These are phyloP conservation scores for Mastomys natalensis DNA, from an alignment of 2,113 vertebrate species.

Conservation along the genomic window DNA sequence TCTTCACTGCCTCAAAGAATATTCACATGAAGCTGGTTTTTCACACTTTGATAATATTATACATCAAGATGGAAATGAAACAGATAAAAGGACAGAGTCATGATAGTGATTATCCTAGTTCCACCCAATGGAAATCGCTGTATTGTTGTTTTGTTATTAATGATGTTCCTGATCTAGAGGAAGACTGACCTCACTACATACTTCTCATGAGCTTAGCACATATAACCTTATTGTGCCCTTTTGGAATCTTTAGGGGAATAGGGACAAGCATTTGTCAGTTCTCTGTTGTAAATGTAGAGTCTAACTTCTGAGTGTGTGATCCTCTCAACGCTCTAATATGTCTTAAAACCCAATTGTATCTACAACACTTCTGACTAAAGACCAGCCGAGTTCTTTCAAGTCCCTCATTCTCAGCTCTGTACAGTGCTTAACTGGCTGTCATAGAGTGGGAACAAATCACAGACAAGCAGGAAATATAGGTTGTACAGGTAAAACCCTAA, in stretches of 20 bases:
- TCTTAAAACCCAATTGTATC: background rate
- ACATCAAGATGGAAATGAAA: background rate
- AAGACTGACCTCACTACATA: background rate
- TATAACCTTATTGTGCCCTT: background rate
- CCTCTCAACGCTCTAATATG: background rate
- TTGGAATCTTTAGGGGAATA: background rate
- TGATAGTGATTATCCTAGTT: background rate
- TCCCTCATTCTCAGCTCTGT: background rate
- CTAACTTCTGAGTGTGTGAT: background rate
- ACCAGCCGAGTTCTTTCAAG: background rate
- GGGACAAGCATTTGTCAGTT: background rate
- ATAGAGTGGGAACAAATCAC: background rate
- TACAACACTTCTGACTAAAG: background rate
- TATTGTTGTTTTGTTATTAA: background rate
- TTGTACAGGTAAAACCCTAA: background rate
- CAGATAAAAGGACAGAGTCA: background rate
- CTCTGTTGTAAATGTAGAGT: background rate
- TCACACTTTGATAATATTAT: background rate
- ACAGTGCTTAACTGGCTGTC: background rate
- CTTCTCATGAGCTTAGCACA: background rate
- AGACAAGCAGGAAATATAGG: background rate
- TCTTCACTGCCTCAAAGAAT: background rate
- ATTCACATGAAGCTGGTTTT: background rate
- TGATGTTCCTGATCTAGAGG: background rate
- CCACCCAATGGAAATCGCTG: background rate